Evolutionary conservation across 2,888 invertebrate species (phyloP), one percentile per base, ranked within the genome.

Genomic region (Folsomia candida): DNA sequence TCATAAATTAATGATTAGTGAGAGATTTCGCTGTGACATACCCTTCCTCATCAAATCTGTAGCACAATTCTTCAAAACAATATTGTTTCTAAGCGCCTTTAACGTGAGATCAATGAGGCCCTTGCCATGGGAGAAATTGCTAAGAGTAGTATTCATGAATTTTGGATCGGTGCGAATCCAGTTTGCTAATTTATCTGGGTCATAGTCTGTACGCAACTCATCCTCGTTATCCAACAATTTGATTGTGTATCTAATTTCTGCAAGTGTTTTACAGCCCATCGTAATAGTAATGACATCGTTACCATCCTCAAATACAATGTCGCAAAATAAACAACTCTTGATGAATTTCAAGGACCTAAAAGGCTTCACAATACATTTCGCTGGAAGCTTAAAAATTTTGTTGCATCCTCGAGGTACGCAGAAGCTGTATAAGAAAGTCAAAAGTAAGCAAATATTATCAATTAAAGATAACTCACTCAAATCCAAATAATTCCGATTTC

Each of bases 331-430:
- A n/a, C 73, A 70, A 57, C 65, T 73, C 29, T 76, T 76, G 11
- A 79, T 27, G 57, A 74, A 73, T 11, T 67, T 66, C 54, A 74
- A 60, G 3, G 76, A 75, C 18, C 74, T 67, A 28, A 76, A 79
- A 2, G 79, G 78, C 54, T 79, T 79, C 67, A 79, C 51, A 2
- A 79, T 67, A 20, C 76, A 69, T 67, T 78, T 78, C 1, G 75
- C 37, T 1, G 75, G 75, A 11, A 79, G 62, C 11, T 66, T 66
- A 59, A 77, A 74, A 4, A 59, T 70, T 9, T 18, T 47, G 47
- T 11, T 47, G 47, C 18, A 47, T 9, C 47, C 47, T 47, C 47
- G 9, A 18, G 47, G 47, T 11, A 47, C 18, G 18, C n/a, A n/a
- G n/a, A n/a, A n/a, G n/a, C n/a, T n/a, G n/a, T n/a, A n/a, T n/a